These are phyloP conservation scores for Blastobasis adustella DNA, from an alignment of 2,888 invertebrate genomes.

Conservation along the genomic window DNA sequence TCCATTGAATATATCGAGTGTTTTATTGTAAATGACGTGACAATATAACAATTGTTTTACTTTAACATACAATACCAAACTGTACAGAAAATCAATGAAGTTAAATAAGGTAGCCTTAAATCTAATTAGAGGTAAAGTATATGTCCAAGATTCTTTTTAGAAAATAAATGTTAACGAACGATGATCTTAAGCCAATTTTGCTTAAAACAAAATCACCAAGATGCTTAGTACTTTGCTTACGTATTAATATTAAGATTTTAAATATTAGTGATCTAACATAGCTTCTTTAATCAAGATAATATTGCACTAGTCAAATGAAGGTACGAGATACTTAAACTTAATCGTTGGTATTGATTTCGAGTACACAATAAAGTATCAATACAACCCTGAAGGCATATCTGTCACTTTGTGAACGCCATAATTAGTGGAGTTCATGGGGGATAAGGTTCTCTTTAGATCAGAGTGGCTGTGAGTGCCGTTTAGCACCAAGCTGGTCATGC, in stretches of 20 bases:
- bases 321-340: slow-evolving; percentile 61
- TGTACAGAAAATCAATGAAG: slow-evolving; percentile 5
- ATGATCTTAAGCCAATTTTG: slow-evolving; percentile 71
- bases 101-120: background rate
- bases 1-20: background rate
- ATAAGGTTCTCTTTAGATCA: slow-evolving; percentile 60
- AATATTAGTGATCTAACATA: background rate
- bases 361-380: slow-evolving; percentile 55
- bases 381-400: slow-evolving; percentile 83
- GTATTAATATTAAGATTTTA: no score
- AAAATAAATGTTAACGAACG: background rate
- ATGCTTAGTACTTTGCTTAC: slow-evolving; percentile 22
- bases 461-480: slow-evolving; percentile 60
- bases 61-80: slow-evolving; percentile 1
- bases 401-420: slow-evolving; percentile 78
- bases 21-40: slow-evolving; percentile 4
- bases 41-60: slow-evolving; percentile 2
- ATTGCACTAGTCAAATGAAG: slow-evolving; percentile 67
- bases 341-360: slow-evolving; percentile 61
- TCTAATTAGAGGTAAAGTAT: no score
- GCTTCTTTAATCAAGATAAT: slow-evolving; percentile 38
- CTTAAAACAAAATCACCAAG: slow-evolving; percentile 68
- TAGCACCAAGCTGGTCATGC: slow-evolving; percentile 63
- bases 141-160: background rate
- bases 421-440: slow-evolving; percentile 50